Evolutionary conservation across 2,888 invertebrate genomes (phyloP).

Genomic region (Spialia ferax): DNA sequence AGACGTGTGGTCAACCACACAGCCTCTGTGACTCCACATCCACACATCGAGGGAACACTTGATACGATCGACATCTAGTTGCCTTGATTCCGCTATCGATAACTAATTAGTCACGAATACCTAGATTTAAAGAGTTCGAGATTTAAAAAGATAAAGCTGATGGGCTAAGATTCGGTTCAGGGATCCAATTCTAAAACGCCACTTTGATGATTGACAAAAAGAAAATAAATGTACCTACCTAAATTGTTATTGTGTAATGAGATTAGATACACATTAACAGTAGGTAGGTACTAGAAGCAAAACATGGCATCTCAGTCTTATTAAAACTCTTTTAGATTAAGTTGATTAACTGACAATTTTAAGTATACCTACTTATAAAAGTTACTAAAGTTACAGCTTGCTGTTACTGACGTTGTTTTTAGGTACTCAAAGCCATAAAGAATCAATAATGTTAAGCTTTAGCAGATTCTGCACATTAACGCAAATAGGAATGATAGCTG

Average conservation of each 20-base stretch:
- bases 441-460: not conserved
- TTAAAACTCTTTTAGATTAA: too few species aligned
- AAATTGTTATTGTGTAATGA: too few species aligned
- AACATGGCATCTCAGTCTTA: too few species aligned
- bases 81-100: slow-evolving; percentile 25
- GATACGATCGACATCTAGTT: slow-evolving; percentile 25
- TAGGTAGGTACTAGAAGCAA: too few species aligned
- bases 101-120: slow-evolving; percentile 17
- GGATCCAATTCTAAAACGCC: not conserved
- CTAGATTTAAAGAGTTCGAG: too few species aligned
- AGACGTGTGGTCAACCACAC: slow-evolving; percentile 51
- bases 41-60: slow-evolving; percentile 24
- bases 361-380: too few species aligned
- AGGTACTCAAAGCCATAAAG: not conserved
- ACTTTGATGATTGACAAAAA: too few species aligned
- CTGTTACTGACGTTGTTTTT: not conserved
- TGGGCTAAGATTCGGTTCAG: not conserved
- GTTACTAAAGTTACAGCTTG: too few species aligned
- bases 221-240: too few species aligned
- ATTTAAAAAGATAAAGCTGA: not conserved
- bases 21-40: slow-evolving; percentile 37
- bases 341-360: too few species aligned
- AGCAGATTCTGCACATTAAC: not conserved
- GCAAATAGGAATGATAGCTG: not conserved
- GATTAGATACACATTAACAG: too few species aligned